Percentiles rank a stretch among this genome's conserved stretches.
Conservation (phyloP, 2,113 vertebrate species). For the Panurus biarmicus region DNA sequence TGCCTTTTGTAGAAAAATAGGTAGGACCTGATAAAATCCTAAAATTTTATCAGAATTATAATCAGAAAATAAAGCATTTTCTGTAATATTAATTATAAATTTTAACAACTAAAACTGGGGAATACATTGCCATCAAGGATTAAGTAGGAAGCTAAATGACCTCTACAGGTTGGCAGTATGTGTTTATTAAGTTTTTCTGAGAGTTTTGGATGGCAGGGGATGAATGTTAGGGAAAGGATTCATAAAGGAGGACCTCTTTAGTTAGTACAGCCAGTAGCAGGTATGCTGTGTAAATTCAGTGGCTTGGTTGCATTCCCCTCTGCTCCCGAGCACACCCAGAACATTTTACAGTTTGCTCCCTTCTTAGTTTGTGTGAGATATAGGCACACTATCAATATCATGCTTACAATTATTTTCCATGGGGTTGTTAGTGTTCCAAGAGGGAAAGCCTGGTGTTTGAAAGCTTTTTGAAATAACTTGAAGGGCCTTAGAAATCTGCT, state of each 20-base stretch:
- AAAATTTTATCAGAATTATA: background rate
- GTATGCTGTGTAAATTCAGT: background rate
- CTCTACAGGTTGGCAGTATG: background rate
- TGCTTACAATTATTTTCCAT: constrained; percentile 4
- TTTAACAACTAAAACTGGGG: background rate
- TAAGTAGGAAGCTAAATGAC: background rate
- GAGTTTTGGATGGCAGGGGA: background rate
- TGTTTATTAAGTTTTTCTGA: background rate
- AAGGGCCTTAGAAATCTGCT: background rate
- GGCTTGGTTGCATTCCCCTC: background rate
- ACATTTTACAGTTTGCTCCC: background rate
- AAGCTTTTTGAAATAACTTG: background rate
- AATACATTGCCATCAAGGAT: background rate
- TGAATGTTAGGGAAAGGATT: background rate
- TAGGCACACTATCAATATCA: background rate
- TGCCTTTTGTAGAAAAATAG: background rate
- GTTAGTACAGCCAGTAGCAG: background rate
- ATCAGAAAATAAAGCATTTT: background rate
- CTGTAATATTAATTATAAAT: background rate
- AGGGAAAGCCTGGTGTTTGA: background rate
- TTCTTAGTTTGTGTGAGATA: background rate
- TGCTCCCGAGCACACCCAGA: background rate
- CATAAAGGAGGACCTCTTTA: background rate
- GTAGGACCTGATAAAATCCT: background rate
- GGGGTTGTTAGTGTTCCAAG: background rate